Evolutionary conservation across 1,140 invertebrate genomes (phyloP).

Genomic region (Heliothis subflexa): DNA sequence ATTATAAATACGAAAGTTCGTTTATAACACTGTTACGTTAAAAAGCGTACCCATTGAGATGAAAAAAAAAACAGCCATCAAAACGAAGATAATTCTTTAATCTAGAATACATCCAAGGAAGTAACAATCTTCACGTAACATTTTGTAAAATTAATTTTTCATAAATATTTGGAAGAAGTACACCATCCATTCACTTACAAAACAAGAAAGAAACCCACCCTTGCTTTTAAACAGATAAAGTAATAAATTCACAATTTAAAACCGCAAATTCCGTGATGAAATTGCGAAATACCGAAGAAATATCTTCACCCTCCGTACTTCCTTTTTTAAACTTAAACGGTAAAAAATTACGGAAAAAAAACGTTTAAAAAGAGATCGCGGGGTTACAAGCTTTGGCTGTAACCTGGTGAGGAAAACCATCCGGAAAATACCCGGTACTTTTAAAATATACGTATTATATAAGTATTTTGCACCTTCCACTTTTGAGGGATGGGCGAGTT

Average conservation of each 20-base stretch:
- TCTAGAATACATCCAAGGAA: too few relatives aligned
- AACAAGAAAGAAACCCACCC: too few relatives aligned
- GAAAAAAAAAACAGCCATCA: too few relatives aligned
- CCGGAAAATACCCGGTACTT: constrained; percentile 32
- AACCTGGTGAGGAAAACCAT: constrained; percentile 7
- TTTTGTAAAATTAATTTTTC: too few relatives aligned
- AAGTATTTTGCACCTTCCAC: constrained; percentile 38
- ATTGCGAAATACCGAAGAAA: constrained; percentile 6
- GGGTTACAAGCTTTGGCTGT: constrained; percentile 7
- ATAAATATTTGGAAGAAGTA: too few relatives aligned
- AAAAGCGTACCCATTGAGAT: too few relatives aligned
- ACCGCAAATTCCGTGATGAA: neutral
- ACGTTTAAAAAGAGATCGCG: neutral
- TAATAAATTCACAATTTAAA: neutral
- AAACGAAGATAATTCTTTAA: too few relatives aligned
- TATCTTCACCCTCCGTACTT: neutral
- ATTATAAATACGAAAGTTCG: too few relatives aligned
- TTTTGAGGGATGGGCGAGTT: neutral
- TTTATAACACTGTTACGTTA: too few relatives aligned
- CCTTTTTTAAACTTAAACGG: constrained; percentile 15
- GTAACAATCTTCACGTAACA: too few relatives aligned
- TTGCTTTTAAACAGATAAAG: too few relatives aligned
- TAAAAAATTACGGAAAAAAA: constrained; percentile 26
- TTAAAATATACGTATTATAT: constrained; percentile 36
- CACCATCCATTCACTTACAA: too few relatives aligned